Evolutionary conservation across 2,797 vertebrate species (phyloP).

Genomic region (Sebastes diploproa): DNA sequence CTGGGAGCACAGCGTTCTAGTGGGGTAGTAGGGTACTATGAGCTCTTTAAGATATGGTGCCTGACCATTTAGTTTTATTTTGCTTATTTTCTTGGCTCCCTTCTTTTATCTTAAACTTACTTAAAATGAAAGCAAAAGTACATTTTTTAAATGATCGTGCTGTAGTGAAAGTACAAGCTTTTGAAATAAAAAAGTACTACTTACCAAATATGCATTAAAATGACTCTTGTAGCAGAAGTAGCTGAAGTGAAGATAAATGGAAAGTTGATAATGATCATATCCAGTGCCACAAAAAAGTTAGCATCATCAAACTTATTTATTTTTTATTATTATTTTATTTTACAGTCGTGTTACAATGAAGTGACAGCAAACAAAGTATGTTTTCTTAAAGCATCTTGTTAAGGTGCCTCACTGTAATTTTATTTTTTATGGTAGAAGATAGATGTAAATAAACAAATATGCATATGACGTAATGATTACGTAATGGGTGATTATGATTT

Average conservation of each 20-base stretch:
- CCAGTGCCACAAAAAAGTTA: not conserved
- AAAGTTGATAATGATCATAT: not conserved
- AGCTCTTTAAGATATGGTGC: too few relatives aligned
- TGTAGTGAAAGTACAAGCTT: not conserved
- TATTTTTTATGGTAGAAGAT: not conserved
- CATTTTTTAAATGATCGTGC: not conserved
- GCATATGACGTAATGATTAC: not conserved
- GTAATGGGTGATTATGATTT: not conserved
- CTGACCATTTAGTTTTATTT: too few relatives aligned
- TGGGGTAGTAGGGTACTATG: too few relatives aligned
- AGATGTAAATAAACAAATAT: slow-evolving; percentile 19
- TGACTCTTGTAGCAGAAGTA: not conserved
- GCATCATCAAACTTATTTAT: not conserved
- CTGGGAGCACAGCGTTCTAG: too few relatives aligned
- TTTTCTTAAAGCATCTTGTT: not conserved
- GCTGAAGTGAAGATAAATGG: not conserved
- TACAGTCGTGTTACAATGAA: not conserved
- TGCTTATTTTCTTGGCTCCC: not conserved
- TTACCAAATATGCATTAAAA: not conserved
- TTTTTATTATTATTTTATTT: not conserved
- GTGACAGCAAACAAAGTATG: not conserved
- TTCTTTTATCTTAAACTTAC: not conserved
- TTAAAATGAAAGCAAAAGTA: not conserved
- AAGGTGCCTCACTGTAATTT: not conserved
- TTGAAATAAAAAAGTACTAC: not conserved